phyloP scores from a whole-genome alignment of 2,888 invertebrate genomes.

The Melinaea menophilus region DNA sequence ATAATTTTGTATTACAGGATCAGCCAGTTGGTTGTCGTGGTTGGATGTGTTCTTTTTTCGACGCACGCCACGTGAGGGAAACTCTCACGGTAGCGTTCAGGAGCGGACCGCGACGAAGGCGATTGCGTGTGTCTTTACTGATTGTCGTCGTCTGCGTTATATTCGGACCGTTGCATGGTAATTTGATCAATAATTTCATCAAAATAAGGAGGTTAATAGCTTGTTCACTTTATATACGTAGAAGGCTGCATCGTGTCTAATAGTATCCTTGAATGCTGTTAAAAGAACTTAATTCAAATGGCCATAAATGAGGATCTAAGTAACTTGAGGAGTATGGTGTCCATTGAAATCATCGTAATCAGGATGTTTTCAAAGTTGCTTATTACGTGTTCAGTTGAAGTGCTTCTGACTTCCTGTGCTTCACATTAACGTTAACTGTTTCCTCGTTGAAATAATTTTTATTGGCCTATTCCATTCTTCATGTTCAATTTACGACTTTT shows the following conservation, averaged over 20 bases:
- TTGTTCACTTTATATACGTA: too few relatives aligned
- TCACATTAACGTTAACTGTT: slow-evolving; percentile 2
- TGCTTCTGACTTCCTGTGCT: neutral
- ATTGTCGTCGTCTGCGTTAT: slow-evolving; percentile 76
- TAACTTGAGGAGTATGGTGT: neutral
- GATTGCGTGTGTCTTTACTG: slow-evolving; percentile 70
- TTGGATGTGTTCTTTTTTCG: slow-evolving; percentile 72
- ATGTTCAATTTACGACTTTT: too few relatives aligned
- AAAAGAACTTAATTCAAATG: neutral
- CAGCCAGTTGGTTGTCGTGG: slow-evolving; percentile 70
- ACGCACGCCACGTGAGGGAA: slow-evolving; percentile 70
- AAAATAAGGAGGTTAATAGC: too few relatives aligned
- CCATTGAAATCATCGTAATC: neutral
- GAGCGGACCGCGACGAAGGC: slow-evolving; percentile 64
- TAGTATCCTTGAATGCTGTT: neutral
- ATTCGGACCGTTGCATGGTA: slow-evolving; percentile 76
- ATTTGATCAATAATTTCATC: slow-evolving; percentile 25
- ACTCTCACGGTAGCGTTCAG: slow-evolving; percentile 76
- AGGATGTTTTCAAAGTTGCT: slow-evolving; percentile 4
- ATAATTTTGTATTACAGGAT: slow-evolving; percentile 45
- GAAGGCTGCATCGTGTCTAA: neutral
- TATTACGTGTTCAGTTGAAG: slow-evolving; percentile 2
- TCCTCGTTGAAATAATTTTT: slow-evolving; percentile 3
- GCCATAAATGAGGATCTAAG: neutral
- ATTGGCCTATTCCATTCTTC: neutral